Base-by-base conservation (phyloP, 2,888 invertebrate genomes). In the Augochlorella aurata region DNA sequence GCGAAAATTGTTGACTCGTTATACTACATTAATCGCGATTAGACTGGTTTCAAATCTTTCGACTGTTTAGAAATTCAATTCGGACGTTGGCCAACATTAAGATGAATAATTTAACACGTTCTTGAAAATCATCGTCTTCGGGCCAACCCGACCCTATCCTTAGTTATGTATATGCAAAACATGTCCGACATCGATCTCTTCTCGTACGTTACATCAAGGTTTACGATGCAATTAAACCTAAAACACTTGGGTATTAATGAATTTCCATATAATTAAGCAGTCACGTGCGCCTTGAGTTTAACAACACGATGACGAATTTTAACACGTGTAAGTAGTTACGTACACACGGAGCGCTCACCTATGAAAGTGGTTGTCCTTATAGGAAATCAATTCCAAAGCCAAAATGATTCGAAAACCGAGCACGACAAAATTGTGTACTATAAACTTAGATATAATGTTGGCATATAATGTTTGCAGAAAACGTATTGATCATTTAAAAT, bases 81-180 rank as follows among this genome's bases (percentile, higher is more conserved):
- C 69, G 54, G 8, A n/a, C 49, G 65, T 66, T 29, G 45, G 47
- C 45, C 61, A 71, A 70, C 66, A 50, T 58, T 16, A 18, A 47
- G 44, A 81, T 70, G 63, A 75, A 81, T 82, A 61, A 81, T 81
- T 81, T 38, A 81, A 73, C 47, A 80, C 81, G 67, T 79, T 72
- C 72, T 45, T 72, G 58, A 81, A 69, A 81, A 44, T 79, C 18
- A 72, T 80, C 50, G 18, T 21, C 29, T 38, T 29, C 21, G 12
- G 38, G 54, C 44, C 10, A 52, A 58, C n/a, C 38, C 38, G 38
- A 38, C 38, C 38, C 38, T 14, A 58, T 24, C 58, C 29, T 61
- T 18, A 24, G 12, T 3, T n/a, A 14, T 29, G 49, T 4, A 38
- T 79, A 21, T 38, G 21, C 12, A 74, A 66, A 52, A 49, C 75